Evolutionary conservation across 2,888 invertebrate species (phyloP), one percentile per base, ranked within the genome.

Genomic region (Piscicola geometra): DNA sequence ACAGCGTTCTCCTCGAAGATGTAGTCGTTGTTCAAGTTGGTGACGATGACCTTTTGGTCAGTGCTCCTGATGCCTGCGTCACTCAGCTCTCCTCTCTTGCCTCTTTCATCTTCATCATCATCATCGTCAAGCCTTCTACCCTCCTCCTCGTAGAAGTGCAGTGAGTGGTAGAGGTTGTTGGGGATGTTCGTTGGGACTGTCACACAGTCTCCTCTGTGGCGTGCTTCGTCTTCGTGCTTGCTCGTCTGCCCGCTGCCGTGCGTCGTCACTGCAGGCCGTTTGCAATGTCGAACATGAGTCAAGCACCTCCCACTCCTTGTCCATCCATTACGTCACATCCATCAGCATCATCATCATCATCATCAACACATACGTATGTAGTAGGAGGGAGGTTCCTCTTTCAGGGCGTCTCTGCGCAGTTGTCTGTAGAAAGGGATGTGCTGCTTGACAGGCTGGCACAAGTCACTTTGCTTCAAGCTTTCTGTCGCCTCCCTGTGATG

Each of bases 341-440:
- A 47, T 47, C 12, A 21, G 12, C 21, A 15, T 9, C 21, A 21
- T 15, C 50, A 15, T 9, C 21, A 47, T 15, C 50, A 47, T 47
- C 21, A 47, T 47, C 12, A 47, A n/a, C n/a, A n/a, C n/a, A n/a
- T 25, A 56, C 60, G 60, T 56, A 56, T 56, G 60, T 56, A 56
- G 60, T 56, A 56, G 21, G 60, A 56, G 9, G 60, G 60, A 5
- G 60, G 60, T 3, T 18, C n/a, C n/a, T 56, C 60, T 21, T 56
- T 56, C 25, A 18, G 12, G 21, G 5, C 25, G 9, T 47, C 50
- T 21, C n/a, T 56, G 21, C 25, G 60, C 21, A 56, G 60, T 56
- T 56, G 60, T 25, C n/a, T 3, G 25, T 25, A 56, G 25, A 56
- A 56, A 21, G 60, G 60, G n/a, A 56, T 56, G 21, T 5, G 12